These are phyloP conservation scores for Lycaon pictus DNA, from an alignment of 2,113 vertebrate species.

Conservation along the genomic window DNA sequence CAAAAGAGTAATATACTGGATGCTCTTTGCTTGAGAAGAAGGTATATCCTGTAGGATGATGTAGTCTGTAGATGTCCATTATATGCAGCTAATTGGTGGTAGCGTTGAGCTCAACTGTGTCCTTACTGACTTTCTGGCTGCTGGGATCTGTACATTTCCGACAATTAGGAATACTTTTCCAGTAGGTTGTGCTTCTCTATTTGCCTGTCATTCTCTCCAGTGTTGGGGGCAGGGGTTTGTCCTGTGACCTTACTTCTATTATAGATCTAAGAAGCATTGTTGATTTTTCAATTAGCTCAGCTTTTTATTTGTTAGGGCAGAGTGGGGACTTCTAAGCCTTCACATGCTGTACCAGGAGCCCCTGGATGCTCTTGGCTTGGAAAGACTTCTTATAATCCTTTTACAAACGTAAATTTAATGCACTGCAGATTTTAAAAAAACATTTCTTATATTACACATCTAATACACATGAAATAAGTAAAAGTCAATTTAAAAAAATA, in stretches of 20 bases:
- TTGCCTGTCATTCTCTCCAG: neutral
- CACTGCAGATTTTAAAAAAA: neutral
- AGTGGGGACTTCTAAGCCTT: neutral
- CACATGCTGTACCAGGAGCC: neutral
- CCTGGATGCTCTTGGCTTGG: neutral
- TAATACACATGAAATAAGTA: neutral
- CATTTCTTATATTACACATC: neutral
- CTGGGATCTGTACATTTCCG: neutral
- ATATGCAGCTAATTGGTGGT: neutral
- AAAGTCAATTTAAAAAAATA: neutral
- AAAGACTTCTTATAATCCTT: conserved; percentile 1
- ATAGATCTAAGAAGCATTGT: neutral
- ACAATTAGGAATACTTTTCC: neutral
- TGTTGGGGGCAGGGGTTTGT: neutral
- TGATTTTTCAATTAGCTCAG: neutral
- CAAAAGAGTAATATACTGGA: neutral
- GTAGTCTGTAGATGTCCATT: neutral
- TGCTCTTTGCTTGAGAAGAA: neutral
- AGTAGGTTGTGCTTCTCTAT: neutral
- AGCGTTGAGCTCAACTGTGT: neutral
- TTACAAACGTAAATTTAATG: neutral
- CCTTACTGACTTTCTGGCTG: neutral
- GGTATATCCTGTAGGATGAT: neutral
- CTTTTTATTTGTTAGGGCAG: neutral
- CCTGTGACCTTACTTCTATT: neutral